Conservation (phyloP, 2,797 vertebrate genomes). For the Silurus aristotelis region DNA sequence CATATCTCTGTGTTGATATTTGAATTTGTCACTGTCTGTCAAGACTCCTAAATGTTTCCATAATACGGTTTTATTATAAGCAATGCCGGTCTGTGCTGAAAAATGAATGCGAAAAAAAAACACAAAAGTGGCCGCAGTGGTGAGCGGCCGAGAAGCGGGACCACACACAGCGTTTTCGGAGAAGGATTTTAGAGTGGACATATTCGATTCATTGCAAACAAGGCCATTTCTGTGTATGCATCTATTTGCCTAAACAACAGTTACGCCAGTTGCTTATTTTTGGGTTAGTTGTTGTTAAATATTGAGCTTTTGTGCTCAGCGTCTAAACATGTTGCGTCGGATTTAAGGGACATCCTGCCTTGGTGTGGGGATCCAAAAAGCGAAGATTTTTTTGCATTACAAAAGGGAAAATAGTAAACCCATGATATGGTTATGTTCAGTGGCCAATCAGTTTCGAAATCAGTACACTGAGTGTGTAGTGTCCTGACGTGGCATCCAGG, state of each 20-base stretch:
- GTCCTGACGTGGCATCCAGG: not conserved
- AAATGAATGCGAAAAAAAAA: constrained; percentile 67
- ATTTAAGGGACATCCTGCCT: constrained; percentile 36
- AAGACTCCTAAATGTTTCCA: constrained; percentile 75
- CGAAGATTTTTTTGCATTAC: not conserved
- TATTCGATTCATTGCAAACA: constrained; percentile 71
- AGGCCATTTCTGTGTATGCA: constrained; percentile 60
- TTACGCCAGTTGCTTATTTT: constrained; percentile 57
- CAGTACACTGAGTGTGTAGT: not conserved
- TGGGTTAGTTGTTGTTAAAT: constrained; percentile 57
- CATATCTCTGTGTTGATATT: constrained; percentile 78
- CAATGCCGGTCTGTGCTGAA: constrained; percentile 72
- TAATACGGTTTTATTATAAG: constrained; percentile 81
- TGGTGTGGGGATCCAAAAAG: constrained; percentile 11
- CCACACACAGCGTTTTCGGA: constrained; percentile 72
- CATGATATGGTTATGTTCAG: not conserved
- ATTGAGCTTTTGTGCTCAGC: constrained; percentile 57
- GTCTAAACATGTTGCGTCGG: constrained; percentile 48
- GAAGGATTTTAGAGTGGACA: constrained; percentile 69
- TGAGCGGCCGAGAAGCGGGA: constrained; percentile 65
- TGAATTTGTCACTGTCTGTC: constrained; percentile 71
- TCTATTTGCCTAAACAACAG: constrained; percentile 67
- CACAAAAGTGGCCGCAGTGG: constrained; percentile 64
- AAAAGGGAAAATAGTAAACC: not conserved
- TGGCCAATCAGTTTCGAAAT: not conserved